Conservation (phyloP, 2,113 vertebrate genomes). For the Corythaixoides concolor region DNA sequence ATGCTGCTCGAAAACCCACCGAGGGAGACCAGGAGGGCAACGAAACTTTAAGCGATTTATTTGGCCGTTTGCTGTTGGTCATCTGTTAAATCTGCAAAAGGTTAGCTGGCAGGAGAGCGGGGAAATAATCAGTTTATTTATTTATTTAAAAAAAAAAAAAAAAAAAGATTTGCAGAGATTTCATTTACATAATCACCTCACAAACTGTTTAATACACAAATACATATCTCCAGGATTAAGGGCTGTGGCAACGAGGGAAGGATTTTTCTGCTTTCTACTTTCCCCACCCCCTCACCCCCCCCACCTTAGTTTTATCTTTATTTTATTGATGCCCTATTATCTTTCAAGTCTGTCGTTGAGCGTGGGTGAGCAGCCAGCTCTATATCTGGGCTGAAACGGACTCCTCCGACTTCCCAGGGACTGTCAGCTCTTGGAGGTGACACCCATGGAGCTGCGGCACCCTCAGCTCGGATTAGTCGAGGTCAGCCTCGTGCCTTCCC, state of each 20-base stretch:
- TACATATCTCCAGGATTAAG: constrained; percentile 50
- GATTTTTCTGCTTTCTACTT: background rate
- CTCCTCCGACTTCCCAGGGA: background rate
- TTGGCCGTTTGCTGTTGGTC: background rate
- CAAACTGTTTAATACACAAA: constrained; percentile 11
- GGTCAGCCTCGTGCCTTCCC: background rate
- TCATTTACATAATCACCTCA: constrained; percentile 26
- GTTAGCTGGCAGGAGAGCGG: background rate
- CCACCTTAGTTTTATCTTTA: background rate
- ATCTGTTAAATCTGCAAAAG: constrained; percentile 33
- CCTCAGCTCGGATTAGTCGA: fast-evolving
- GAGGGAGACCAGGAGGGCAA: background rate
- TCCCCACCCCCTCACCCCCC: no score
- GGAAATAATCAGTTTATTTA: background rate
- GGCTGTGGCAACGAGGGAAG: background rate
- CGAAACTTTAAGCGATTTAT: background rate
- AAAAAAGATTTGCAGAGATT: constrained; percentile 59
- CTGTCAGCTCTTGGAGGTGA: background rate
- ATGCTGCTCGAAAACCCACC: background rate
- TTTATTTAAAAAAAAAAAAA: no score
- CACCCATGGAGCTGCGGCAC: background rate
- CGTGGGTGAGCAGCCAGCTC: background rate
- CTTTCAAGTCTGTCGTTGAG: background rate
- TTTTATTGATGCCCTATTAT: background rate
- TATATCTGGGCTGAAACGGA: background rate